Evolutionary conservation across 2,113 vertebrate species (phyloP).

Genomic region (Pipa parva): DNA sequence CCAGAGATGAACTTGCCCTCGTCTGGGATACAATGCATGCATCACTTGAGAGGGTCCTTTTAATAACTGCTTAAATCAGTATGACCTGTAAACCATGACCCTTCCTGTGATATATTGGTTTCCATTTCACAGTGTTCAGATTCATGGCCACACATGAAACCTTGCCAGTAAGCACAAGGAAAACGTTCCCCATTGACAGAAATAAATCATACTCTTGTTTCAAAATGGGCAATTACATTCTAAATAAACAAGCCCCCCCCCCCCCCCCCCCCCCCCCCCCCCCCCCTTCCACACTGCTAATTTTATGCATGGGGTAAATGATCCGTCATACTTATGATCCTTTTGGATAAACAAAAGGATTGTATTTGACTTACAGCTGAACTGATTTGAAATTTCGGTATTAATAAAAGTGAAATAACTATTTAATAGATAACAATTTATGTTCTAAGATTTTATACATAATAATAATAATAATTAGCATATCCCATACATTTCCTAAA

Average conservation of each 20-base stretch:
- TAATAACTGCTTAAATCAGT: conserved; percentile 9
- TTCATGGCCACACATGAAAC: neutral
- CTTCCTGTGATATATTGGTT: neutral
- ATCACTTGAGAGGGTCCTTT: conserved; percentile 6
- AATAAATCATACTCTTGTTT: too few species aligned
- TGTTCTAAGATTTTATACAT: too few species aligned
- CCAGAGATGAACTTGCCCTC: neutral
- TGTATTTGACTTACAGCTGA: too few species aligned
- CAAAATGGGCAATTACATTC: too few species aligned
- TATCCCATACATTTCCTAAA: too few species aligned
- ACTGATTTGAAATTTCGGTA: too few species aligned
- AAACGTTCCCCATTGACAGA: neutral
- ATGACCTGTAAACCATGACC: conserved; percentile 15
- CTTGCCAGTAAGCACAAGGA: neutral
- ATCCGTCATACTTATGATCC: neutral
- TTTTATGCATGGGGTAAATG: neutral
- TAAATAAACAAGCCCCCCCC: too few species aligned
- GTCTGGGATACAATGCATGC: conserved; percentile 6
- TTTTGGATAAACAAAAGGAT: too few species aligned
- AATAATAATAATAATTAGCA: too few species aligned
- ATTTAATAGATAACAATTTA: too few species aligned
- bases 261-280: too few species aligned
- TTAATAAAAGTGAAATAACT: too few species aligned
- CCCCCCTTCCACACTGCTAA: neutral
- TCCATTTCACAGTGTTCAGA: neutral